A percentile compares a stretch with the other conserved stretches of the same genome.
Conservation (phyloP, 2,888 invertebrate species). For the Heteropelma amictum region DNA sequence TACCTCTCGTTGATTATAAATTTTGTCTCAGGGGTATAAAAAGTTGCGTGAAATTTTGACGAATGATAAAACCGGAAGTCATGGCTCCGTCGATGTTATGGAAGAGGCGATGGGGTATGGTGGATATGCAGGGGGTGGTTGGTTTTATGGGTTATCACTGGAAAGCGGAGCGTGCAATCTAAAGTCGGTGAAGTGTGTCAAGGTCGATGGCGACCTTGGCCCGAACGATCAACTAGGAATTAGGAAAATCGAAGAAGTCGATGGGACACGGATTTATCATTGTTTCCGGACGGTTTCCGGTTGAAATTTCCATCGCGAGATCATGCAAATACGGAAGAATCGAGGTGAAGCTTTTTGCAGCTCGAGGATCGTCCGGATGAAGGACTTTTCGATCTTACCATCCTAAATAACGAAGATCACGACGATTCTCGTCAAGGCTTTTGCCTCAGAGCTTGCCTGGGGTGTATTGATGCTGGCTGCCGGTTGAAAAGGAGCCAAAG, state of each 20-base stretch:
- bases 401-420: no score
- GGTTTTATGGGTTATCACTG: slow-evolving; percentile 18
- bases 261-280: not conserved
- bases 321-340: no score
- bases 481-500: slow-evolving; percentile 65
- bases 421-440: slow-evolving; percentile 5
- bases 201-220: slow-evolving; percentile 67
- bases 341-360: no score
- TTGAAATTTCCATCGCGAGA: no score
- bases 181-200: slow-evolving; percentile 58
- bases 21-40: no score
- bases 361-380: no score
- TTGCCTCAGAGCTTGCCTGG: slow-evolving; percentile 30
- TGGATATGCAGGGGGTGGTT: not conserved
- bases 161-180: slow-evolving; percentile 17
- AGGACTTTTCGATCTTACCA: no score
- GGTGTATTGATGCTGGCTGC: slow-evolving; percentile 68
- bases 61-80: not conserved
- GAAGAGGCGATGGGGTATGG: not conserved
- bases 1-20: no score
- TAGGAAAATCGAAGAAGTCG: slow-evolving; percentile 67
- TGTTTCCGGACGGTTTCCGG: no score
- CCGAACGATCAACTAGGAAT: slow-evolving; percentile 69
- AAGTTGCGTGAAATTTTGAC: no score
- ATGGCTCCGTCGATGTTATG: not conserved